phyloP scores from a whole-genome alignment of 1,140 invertebrate genomes.

The Daktulosphaira vitifoliae region DNA sequence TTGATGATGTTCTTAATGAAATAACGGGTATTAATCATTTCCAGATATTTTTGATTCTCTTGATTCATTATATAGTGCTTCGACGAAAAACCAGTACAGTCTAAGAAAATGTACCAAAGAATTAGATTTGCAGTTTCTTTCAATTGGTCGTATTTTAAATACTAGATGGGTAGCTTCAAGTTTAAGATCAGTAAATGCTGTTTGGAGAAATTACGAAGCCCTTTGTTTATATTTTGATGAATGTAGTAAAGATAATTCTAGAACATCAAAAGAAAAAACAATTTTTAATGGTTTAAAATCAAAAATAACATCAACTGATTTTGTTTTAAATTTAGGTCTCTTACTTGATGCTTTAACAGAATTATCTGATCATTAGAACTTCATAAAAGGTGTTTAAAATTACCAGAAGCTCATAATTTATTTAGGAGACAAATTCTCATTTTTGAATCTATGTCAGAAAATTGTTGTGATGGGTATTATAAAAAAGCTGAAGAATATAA shows the following conservation, averaged over 20 bases:
- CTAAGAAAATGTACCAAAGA: not conserved
- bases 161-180: constrained; percentile 16
- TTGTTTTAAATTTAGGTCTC: constrained; percentile 10
- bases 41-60: constrained; percentile 8
- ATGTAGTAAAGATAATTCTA: not conserved
- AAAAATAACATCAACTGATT: constrained; percentile 9
- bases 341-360: not conserved
- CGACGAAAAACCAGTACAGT: not conserved
- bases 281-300: not conserved
- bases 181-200: not conserved
- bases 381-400: not conserved
- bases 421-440: not conserved
- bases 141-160: constrained; percentile 12
- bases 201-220: constrained; percentile 2
- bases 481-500: constrained; percentile 2
- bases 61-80: constrained; percentile 1
- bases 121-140: constrained; percentile 5
- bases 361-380: constrained; percentile 5
- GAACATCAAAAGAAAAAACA: constrained; percentile 17
- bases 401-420: constrained; percentile 8
- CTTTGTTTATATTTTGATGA: constrained; percentile 5
- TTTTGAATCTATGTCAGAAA: constrained; percentile 10
- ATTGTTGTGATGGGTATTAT: constrained; percentile 6
- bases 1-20: constrained; percentile 1
- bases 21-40: constrained; percentile 7